Evolutionary conservation across 2,113 vertebrate species (phyloP).

Genomic region (Vicugna pacos): DNA sequence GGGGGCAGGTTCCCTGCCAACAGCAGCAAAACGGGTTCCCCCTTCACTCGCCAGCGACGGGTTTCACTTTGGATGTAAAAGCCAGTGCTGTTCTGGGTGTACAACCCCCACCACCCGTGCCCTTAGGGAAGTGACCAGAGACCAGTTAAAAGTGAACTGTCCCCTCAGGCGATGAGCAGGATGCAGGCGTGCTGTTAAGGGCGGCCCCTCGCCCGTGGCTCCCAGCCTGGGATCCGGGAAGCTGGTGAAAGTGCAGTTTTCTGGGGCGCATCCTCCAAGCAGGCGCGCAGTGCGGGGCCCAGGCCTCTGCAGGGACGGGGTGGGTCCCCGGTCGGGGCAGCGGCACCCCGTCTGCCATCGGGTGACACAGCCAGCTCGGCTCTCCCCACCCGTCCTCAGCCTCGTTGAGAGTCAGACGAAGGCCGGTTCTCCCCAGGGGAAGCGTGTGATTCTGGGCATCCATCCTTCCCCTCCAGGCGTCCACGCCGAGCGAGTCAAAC

Average conservation of each 20-base stretch:
- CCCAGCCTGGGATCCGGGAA: neutral
- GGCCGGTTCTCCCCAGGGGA: neutral
- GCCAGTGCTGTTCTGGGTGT: neutral
- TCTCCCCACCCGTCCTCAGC: neutral
- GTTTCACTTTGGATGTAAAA: neutral
- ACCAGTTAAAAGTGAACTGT: neutral
- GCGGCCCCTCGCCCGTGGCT: neutral
- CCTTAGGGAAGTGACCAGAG: neutral
- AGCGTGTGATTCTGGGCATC: neutral
- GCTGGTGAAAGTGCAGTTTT: neutral
- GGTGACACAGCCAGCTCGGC: neutral
- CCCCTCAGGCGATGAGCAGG: neutral
- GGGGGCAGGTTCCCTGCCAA: neutral
- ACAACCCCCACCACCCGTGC: neutral
- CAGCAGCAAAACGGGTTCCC: neutral
- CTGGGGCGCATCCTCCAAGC: neutral
- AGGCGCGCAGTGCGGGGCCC: too few species aligned
- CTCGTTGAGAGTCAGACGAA: neutral
- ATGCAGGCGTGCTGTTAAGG: neutral
- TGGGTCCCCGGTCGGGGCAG: too few species aligned
- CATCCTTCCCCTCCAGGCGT: neutral
- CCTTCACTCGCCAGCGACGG: neutral
- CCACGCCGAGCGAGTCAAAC: neutral
- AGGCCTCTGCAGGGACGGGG: neutral
- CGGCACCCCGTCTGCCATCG: neutral